Evolutionary conservation across 2,797 vertebrate species (phyloP), one percentile per base, ranked within the genome.

Genomic region (Malurus leucopterus): DNA sequence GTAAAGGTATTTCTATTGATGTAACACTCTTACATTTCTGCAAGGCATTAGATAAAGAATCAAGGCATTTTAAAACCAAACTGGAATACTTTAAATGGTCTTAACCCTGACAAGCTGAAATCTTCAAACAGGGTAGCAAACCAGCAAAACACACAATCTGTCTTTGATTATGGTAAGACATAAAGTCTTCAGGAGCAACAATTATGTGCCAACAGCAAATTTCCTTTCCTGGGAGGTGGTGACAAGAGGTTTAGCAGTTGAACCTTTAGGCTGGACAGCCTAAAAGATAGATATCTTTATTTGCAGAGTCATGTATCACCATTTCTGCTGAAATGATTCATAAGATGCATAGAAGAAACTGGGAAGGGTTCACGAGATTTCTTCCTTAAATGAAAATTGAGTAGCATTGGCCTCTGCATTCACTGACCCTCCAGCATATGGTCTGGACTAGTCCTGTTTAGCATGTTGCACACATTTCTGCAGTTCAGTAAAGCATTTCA

Each of bases 1-100:
- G n/a, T 78, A 87, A 92, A 91, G 34, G 18, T 81, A 86, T 90
- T 91, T 84, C 46, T 91, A 63, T 54, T 90, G 86, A 88, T 47
- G 27, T 43, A 78, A 70, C 47, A 40, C 13, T 77, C 55, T 81
- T 54, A 74, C 10, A 54, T 87, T 91, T 85, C 59, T 89, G 22
- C 32, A 73, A 91, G 53, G 51, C 75, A 88, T 74, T 77, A 90
- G 15, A 63, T 58, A 84, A 76, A 90, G 29, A 83, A 80, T 49
- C 27, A 59, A 24, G 70, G 36, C 30, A 26, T 78, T 85, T 78
- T 18, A 57, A 87, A 95, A 36, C 1, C 23, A 75, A 80, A 49
- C 11, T 36, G 21, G 2, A 85, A 89, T 54, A 21, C 9, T 84
- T 89, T 27, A 72, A 73, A 53, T 64, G 8, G 8, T 57, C 32